phyloP scores from a whole-genome alignment of 2,113 vertebrate genomes.

The Lanius collurio region DNA sequence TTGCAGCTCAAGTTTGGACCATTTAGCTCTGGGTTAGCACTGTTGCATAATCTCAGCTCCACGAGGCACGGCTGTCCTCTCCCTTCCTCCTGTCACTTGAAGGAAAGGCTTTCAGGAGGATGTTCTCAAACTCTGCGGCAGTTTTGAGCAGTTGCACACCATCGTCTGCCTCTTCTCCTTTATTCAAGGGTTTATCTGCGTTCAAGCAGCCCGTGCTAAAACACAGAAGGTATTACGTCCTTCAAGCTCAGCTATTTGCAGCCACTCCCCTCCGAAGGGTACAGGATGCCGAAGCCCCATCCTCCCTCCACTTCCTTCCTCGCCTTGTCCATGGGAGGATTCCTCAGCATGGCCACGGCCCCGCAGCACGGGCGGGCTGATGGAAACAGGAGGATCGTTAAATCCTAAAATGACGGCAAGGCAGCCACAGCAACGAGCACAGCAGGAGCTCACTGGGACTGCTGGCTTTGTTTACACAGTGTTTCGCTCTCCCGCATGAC shows the following conservation, averaged over 20 bases:
- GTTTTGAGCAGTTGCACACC: not conserved
- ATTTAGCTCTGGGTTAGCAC: not conserved
- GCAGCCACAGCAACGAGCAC: not conserved
- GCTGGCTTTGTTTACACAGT: not conserved
- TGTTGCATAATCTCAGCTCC: not conserved
- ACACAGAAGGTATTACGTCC: slow-evolving; percentile 20
- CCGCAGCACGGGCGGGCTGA: not conserved
- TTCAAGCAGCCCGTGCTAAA: slow-evolving; percentile 29
- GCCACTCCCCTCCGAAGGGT: slow-evolving; percentile 68
- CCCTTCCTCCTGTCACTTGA: slow-evolving; percentile 6
- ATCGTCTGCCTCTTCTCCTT: not conserved
- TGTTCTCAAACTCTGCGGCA: not conserved
- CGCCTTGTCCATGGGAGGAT: slow-evolving; percentile 72
- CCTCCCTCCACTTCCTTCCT: slow-evolving; percentile 83
- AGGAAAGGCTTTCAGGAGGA: slow-evolving; percentile 9
- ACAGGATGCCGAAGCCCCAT: slow-evolving; percentile 78
- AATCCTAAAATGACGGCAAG: slow-evolving; percentile 20
- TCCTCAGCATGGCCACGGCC: slow-evolving; percentile 28
- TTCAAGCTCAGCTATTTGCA: slow-evolving; percentile 22
- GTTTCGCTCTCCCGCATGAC: not conserved
- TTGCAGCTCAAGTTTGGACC: not conserved
- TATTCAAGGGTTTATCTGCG: slow-evolving; percentile 24
- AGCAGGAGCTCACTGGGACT: not conserved
- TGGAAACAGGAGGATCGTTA: slow-evolving; percentile 15
- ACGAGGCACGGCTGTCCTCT: not conserved